Percentiles rank a stretch among this genome's conserved stretches.
Evolutionary conservation across 2,113 vertebrate genomes (phyloP).

Genomic region (Proteles cristata): DNA sequence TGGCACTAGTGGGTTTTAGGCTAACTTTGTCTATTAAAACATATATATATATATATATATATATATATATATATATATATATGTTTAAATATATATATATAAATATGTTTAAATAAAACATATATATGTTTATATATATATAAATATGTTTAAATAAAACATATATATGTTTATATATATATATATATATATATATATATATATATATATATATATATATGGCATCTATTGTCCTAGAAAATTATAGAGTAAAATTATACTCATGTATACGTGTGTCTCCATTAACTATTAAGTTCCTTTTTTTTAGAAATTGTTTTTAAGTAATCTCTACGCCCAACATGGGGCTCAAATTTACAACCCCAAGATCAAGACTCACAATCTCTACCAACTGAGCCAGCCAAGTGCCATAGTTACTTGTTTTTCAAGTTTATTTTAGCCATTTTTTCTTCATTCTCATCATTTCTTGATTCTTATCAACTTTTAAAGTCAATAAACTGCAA

Average conservation of each 20-base stretch:
- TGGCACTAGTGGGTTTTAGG: background rate
- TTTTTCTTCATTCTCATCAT: background rate
- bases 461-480: background rate
- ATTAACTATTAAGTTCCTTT: background rate
- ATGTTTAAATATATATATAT: too few species aligned
- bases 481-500: background rate
- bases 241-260: background rate
- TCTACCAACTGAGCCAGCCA: background rate
- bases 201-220: background rate
- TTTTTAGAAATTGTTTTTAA: background rate
- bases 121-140: too few species aligned
- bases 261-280: background rate
- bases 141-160: too few species aligned
- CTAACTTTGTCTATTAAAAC: background rate
- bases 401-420: background rate
- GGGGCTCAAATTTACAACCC: background rate
- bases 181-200: too few species aligned
- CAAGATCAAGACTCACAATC: background rate
- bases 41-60: background rate
- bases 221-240: background rate
- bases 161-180: too few species aligned
- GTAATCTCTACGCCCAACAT: background rate
- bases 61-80: background rate
- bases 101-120: too few species aligned
- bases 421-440: background rate